These are phyloP conservation scores for Rhea americana DNA, from an alignment of 2,113 vertebrate species.

Conservation along the genomic window DNA sequence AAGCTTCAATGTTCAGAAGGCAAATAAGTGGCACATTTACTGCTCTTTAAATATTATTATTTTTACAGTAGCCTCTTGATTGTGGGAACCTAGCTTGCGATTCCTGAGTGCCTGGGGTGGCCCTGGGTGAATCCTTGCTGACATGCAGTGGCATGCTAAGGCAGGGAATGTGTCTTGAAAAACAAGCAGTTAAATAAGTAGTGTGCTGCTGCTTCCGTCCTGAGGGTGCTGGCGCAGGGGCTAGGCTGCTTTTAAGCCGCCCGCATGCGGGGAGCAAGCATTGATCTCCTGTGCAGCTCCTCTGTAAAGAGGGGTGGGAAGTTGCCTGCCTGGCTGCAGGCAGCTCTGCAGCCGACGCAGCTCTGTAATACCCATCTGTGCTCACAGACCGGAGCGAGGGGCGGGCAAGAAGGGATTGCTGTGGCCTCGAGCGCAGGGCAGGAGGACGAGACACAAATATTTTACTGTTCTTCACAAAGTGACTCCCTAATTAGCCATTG, in stretches of 20 bases:
- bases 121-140: neutral
- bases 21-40: neutral
- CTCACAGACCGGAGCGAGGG: neutral
- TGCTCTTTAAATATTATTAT: neutral
- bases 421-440: neutral
- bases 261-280: neutral
- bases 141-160: neutral
- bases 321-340: neutral
- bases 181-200: neutral
- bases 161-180: neutral
- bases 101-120: neutral
- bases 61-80: neutral
- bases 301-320: neutral
- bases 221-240: neutral
- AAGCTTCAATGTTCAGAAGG: neutral
- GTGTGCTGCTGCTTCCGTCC: neutral
- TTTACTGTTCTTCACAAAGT: neutral
- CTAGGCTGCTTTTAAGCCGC: slow-evolving; percentile 9
- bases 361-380: neutral
- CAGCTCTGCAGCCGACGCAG: neutral
- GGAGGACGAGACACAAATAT: neutral
- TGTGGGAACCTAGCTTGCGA: neutral
- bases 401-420: neutral
- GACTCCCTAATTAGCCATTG: neutral
- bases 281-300: slow-evolving; percentile 25